Evolutionary conservation across 2,888 invertebrate species (phyloP), one percentile per base, ranked within the genome.

Genomic region (Sicus ferrugineus): DNA sequence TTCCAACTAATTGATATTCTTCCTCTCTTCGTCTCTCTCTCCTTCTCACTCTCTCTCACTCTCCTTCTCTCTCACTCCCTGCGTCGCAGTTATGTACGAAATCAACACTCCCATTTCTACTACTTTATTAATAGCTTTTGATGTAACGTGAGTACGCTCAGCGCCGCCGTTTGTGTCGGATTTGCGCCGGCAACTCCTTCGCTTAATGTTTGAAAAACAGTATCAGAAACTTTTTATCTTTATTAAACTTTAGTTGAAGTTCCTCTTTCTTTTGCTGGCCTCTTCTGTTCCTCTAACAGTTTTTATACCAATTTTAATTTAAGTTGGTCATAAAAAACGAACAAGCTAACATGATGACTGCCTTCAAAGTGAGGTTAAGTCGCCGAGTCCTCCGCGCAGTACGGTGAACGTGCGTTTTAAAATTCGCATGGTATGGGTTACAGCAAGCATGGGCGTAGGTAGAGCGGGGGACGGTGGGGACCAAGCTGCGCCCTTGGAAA

Each of bases 161-260:
- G n/a, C n/a, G n/a, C n/a, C n/a, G n/a, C n/a, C n/a, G n/a, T n/a
- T n/a, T n/a, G n/a, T n/a, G n/a, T n/a, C n/a, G n/a, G n/a, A n/a
- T n/a, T n/a, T n/a, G n/a, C n/a, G n/a, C n/a, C n/a, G 62, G 52
- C 38, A 64, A 67, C 64, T 54, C 48, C 58, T 59, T 21, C 46
- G 6, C 21, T 65, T 23, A 2, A 31, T 68, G 68, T 71, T 73
- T 70, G 73, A 70, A 73, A 73, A 71, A 71, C 71, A 70, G 71
- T 73, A 71, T 73, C 73, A 50, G 59, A 68, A 63, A 28, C 69
- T 67, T 73, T 73, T 71, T 73, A 73, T 73, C 73, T 73, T 71
- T 73, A 73, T 73, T 70, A 71, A 68, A 63, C 68, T 54, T 26
- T 52, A 23, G 23, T 3, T 67, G 52, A 58, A 34, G 19, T 58